These are phyloP conservation scores for Crematogaster levior DNA, from an alignment of 2,888 invertebrate species.

Conservation along the genomic window DNA sequence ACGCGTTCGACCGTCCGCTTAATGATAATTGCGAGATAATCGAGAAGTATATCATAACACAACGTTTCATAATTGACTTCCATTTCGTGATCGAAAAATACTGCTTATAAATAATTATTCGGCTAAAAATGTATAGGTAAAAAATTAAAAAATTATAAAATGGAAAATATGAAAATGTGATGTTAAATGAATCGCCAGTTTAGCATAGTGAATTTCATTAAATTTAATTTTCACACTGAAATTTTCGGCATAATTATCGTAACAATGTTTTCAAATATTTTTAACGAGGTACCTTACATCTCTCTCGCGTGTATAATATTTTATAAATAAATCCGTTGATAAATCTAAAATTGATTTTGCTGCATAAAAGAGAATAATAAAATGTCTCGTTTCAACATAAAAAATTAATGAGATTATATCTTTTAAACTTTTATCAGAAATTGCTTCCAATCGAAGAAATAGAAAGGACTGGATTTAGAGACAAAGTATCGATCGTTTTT, in stretches of 20 bases:
- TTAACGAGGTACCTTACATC: neutral
- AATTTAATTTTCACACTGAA: constrained; percentile 25
- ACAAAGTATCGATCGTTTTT: neutral
- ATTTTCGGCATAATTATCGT: neutral
- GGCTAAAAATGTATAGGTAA: constrained; percentile 1
- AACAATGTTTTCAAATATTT: neutral
- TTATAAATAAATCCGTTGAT: neutral
- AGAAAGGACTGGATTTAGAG: neutral
- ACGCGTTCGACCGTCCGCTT: constrained; percentile 2
- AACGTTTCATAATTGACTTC: constrained; percentile 39
- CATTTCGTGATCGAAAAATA: neutral
- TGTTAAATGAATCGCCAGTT: constrained; percentile 26
- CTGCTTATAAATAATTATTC: constrained; percentile 38
- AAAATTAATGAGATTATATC: neutral
- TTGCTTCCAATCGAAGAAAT: neutral
- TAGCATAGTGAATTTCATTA: neutral
- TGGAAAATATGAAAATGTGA: constrained; percentile 42
- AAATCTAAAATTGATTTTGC: neutral
- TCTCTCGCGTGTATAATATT: neutral
- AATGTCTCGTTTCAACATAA: neutral
- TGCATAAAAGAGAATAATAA: neutral
- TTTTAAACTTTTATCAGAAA: neutral
- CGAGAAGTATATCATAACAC: constrained; percentile 39
- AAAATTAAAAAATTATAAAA: constrained; percentile 4
- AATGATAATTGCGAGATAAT: constrained; percentile 38